Conservation (phyloP, 2,113 vertebrate species). For the Myrmecophaga tridactyla region DNA sequence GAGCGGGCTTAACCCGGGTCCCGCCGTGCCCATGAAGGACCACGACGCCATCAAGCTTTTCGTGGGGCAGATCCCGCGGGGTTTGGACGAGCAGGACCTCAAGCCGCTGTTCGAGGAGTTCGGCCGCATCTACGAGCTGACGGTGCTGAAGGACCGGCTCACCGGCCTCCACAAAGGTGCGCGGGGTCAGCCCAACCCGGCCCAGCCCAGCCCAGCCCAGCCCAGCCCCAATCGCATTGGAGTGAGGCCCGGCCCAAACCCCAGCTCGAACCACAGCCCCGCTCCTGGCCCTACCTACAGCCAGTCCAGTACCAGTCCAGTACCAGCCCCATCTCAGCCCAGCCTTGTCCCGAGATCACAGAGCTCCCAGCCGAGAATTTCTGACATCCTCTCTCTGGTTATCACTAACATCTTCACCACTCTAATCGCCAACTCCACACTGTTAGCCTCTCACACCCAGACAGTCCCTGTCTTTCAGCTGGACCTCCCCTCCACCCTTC, state of each 20-base stretch:
- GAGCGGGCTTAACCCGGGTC: slow-evolving; percentile 70
- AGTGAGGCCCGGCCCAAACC: slow-evolving; percentile 36
- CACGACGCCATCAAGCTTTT: slow-evolving; percentile 99
- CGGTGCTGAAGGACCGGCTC: slow-evolving; percentile 98
- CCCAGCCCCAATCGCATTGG: slow-evolving; percentile 35
- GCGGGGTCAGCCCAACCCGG: slow-evolving; percentile 70
- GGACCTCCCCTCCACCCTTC: background rate
- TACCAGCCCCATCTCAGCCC: slow-evolving; percentile 26
- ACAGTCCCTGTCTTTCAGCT: background rate
- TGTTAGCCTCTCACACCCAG: background rate
- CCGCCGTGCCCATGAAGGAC: slow-evolving; percentile 95
- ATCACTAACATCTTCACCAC: slow-evolving; percentile 4
- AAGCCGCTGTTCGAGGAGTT: slow-evolving; percentile 99
- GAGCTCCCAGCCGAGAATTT: slow-evolving; percentile 15
- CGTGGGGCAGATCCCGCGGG: slow-evolving; percentile 97
- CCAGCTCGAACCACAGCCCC: slow-evolving; percentile 16
- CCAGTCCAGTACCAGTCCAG: background rate
- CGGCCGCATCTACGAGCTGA: slow-evolving; percentile 99
- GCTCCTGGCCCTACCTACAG: background rate
- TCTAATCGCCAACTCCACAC: slow-evolving; percentile 31
- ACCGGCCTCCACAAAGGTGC: slow-evolving; percentile 99
- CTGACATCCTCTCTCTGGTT: slow-evolving; percentile 8
- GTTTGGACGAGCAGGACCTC: slow-evolving; percentile 98
- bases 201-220: slow-evolving; percentile 43
- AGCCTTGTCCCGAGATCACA: background rate